phyloP scores from a whole-genome alignment of 2,888 invertebrate genomes.

The Melinaea marsaeus region DNA sequence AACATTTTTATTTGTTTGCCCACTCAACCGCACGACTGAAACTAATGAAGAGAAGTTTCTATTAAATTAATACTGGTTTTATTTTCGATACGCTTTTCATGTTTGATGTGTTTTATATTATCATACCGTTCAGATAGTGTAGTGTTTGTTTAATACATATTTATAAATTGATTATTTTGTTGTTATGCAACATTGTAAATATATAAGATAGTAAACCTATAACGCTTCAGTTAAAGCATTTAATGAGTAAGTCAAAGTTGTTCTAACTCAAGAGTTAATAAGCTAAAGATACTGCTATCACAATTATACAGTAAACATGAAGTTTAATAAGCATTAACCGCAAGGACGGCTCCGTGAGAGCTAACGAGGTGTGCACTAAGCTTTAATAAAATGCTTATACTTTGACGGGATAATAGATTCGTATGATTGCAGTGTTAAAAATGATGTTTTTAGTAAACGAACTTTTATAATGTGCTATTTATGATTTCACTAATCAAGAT shows the following conservation, averaged over 20 bases:
- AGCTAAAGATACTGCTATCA: conserved; percentile 19
- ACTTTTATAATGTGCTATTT: background rate
- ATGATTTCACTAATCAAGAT: too few relatives aligned
- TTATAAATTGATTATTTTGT: too few relatives aligned
- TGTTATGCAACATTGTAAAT: too few relatives aligned
- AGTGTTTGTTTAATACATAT: too few relatives aligned
- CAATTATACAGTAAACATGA: conserved; percentile 34
- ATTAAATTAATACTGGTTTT: conserved; percentile 71
- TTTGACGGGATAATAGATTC: conserved; percentile 31
- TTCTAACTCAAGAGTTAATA: conserved; percentile 8
- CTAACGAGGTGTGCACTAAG: conserved; percentile 39
- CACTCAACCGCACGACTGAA: conserved; percentile 68
- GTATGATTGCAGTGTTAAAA: conserved; percentile 22
- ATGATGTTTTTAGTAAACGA: conserved; percentile 15
- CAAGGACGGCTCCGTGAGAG: conserved; percentile 47
- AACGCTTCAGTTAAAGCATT: background rate
- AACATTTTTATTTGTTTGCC: conserved; percentile 74
- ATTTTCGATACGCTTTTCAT: conserved; percentile 55
- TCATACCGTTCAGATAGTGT: background rate
- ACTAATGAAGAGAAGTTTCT: conserved; percentile 74
- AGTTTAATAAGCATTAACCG: conserved; percentile 63
- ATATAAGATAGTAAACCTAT: too few relatives aligned
- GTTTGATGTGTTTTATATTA: conserved; percentile 21
- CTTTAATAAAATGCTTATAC: conserved; percentile 30
- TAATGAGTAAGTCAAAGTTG: conserved; percentile 10